Base-by-base conservation (phyloP, 2,113 vertebrate genomes). In the Crotalus helleri region DNA sequence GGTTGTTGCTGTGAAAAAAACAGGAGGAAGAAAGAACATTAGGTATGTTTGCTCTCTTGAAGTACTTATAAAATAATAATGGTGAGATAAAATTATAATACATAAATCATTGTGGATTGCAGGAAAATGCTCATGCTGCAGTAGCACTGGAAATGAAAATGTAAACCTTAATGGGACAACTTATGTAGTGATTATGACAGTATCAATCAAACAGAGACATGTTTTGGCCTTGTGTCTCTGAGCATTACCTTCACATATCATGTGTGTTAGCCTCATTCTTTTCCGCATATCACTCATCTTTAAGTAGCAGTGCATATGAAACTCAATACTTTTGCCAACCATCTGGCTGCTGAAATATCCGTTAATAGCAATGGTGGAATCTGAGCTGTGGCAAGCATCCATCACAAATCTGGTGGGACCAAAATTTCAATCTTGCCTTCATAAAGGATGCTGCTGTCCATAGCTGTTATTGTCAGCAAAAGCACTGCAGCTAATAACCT, bases 71-170 rank as follows among this genome's bases (percentile, higher is more conserved):
- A 69, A 69, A 5, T n/a, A 69, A 33, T 33, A 69, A 69, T 69
- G 64, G 13, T 33, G 29, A 13, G 29, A 69, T 33, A 69, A 69
- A 69, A 69, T 33, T 69, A 69, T 69, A 69, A 33, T 33, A 69
- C 64, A 33, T 13, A 15, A 23, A 44, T 64, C 49, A 54, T 23
- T 26, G 74, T 92, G 92, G 54, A 94, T n/a, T 91, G 49, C 46
- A 91, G 24, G 6, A 95, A n/a, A 59, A 93, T 92, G 12, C 61
- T 29, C 87, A 89, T 93, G 74, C 91, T 93, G 94, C 93, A 85
- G 53, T 23, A 95, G 33, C 92, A 96, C 94, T 97, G 91, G 91
- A 93, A 95, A 85, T 94, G 92, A 94, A 96, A 95, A 95, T 90
- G 81, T 95, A 96, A 94, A 86, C 5, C 33, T 96, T 94, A 81